phyloP scores from a whole-genome alignment of 2,888 invertebrate species.

The Drosophila neonasuta region DNA sequence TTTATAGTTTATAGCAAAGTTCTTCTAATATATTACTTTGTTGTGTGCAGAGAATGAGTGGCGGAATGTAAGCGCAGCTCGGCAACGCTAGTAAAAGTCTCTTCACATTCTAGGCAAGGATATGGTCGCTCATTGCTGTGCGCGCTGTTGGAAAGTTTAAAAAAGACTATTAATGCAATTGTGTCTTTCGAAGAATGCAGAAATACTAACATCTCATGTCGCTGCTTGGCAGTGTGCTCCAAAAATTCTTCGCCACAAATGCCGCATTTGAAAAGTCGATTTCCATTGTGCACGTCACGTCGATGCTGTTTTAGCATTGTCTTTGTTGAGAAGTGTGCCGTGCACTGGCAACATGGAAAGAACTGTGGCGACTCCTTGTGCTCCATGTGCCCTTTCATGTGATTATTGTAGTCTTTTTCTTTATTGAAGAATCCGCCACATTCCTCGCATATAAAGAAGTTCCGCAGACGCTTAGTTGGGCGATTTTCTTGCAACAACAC shows the following conservation, averaged over 20 bases:
- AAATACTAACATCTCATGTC: constrained; percentile 61
- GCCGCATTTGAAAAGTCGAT: constrained; percentile 43
- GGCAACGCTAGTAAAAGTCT: constrained; percentile 34
- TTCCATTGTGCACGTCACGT: constrained; percentile 16
- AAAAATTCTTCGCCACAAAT: constrained; percentile 52
- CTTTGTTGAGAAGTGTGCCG: constrained; percentile 37
- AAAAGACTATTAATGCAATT: not conserved
- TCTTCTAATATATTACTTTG: constrained; percentile 24
- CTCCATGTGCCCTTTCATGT: constrained; percentile 31
- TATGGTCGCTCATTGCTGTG: constrained; percentile 67
- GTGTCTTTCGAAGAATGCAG: no score
- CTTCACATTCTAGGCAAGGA: constrained; percentile 64
- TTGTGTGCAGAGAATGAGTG: constrained; percentile 17
- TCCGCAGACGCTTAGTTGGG: constrained; percentile 43
- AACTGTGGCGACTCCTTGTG: constrained; percentile 32
- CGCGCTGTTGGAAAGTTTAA: constrained; percentile 44
- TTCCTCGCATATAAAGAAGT: constrained; percentile 66
- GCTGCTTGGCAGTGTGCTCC: constrained; percentile 43
- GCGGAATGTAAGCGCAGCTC: constrained; percentile 41
- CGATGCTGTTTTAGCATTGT: constrained; percentile 35
- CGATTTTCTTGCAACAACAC: constrained; percentile 28
- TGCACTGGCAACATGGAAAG: constrained; percentile 52
- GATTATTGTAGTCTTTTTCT: constrained; percentile 39
- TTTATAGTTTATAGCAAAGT: not conserved
- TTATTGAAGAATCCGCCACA: constrained; percentile 49